phyloP scores from a whole-genome alignment of 2,113 vertebrate species.

The Xerus inauris region DNA sequence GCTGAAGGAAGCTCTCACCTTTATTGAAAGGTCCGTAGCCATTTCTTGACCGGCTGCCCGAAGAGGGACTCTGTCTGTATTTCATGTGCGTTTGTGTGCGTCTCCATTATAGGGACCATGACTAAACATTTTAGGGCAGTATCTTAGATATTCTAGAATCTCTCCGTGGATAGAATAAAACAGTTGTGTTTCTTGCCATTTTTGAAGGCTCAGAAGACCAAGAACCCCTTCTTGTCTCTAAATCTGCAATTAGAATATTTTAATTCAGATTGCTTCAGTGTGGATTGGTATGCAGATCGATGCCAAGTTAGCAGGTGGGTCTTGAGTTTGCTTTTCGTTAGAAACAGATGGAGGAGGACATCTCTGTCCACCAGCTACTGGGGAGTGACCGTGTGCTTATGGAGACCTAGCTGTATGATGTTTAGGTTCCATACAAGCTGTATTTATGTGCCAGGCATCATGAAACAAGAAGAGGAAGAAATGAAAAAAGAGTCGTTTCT shows the following conservation, averaged over 20 bases:
- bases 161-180: neutral
- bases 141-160: neutral
- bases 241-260: too few species aligned
- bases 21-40: constrained; percentile 85
- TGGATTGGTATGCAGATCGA: neutral
- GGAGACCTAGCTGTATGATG: too few species aligned
- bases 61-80: accelerated
- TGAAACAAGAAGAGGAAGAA: neutral
- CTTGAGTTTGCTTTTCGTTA: neutral
- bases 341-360: neutral
- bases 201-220: neutral
- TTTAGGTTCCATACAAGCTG: neutral
- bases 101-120: too few species aligned
- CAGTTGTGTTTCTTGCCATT: too few species aligned
- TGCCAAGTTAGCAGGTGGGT: accelerated
- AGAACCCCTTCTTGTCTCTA: neutral
- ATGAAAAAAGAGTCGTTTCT: neutral
- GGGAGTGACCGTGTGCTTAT: accelerated
- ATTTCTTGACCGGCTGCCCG: neutral
- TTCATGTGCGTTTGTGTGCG: too few species aligned
- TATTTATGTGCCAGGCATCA: neutral
- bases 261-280: accelerated
- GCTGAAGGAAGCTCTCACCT: constrained; percentile 86
- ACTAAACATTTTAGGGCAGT: neutral
- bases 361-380: too few species aligned